Conservation (phyloP, 2,113 vertebrate species). For the Ptyas mucosa region DNA sequence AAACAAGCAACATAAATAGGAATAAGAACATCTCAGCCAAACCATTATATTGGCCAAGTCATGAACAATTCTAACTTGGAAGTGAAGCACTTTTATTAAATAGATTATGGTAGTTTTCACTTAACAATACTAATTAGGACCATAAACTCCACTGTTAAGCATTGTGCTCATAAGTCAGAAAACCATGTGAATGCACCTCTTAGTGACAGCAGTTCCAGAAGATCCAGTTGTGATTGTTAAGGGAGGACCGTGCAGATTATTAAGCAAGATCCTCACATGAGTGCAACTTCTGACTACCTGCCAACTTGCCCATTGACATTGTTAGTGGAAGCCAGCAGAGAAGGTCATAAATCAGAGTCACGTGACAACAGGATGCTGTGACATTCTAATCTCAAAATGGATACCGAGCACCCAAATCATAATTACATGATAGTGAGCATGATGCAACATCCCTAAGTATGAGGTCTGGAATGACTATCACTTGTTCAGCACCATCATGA, state of each 20-base stretch:
- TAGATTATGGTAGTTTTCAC: not conserved
- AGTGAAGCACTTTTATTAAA: not conserved
- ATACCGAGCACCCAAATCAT: not conserved
- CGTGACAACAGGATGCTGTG: not conserved
- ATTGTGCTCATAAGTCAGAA: not conserved
- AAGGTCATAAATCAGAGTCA: not conserved
- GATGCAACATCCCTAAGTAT: not conserved
- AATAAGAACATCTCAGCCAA: not conserved
- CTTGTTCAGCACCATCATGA: not conserved
- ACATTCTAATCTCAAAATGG: not conserved
- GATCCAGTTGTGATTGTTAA: not conserved
- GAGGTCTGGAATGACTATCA: not conserved
- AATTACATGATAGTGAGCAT: not conserved
- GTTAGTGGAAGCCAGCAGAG: not conserved
- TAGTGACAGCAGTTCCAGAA: not conserved
- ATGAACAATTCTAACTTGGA: not conserved
- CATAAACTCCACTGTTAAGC: not conserved
- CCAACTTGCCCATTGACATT: not conserved
- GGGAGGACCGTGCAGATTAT: not conserved
- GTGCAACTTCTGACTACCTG: not conserved
- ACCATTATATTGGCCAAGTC: not conserved
- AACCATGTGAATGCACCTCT: not conserved
- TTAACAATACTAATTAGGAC: not conserved
- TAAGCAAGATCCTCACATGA: too few species aligned
- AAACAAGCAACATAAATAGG: not conserved